These are phyloP conservation scores for Drosophila antonietae DNA, from an alignment of 2,888 invertebrate species.

Conservation along the genomic window DNA sequence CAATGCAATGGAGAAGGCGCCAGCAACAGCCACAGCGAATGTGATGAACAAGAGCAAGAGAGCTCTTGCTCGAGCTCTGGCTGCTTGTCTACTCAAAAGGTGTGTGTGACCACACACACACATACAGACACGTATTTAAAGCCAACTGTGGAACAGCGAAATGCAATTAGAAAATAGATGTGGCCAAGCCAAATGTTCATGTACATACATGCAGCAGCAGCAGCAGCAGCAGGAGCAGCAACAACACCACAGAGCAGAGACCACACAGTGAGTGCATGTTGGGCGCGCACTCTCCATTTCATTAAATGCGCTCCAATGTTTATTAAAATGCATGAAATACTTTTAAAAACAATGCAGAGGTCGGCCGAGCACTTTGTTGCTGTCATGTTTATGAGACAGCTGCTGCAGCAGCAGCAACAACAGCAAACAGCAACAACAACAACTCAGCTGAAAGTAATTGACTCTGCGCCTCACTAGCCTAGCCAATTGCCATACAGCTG, in stretches of 20 bases:
- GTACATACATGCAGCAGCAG: conserved; percentile 8
- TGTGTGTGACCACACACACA: conserved; percentile 50
- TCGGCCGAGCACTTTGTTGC: conserved; percentile 58
- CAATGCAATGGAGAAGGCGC: conserved; percentile 23
- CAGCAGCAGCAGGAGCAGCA: no score
- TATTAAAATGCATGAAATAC: conserved; percentile 74
- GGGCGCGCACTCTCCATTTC: conserved; percentile 44
- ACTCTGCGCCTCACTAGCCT: conserved; percentile 61
- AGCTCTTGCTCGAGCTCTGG: background rate
- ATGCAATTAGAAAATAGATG: conserved; percentile 78
- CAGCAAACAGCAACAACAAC: conserved; percentile 6
- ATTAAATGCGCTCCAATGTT: conserved; percentile 70
- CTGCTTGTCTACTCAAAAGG: conserved; percentile 54
- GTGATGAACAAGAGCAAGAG: conserved; percentile 36
- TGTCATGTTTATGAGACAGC: conserved; percentile 65
- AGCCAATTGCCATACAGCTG: conserved; percentile 43
- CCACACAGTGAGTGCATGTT: conserved; percentile 29
- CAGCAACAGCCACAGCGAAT: conserved; percentile 31
- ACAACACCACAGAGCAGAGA: conserved; percentile 41
- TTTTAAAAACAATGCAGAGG: conserved; percentile 60
- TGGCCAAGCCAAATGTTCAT: conserved; percentile 50
- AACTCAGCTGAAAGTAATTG: conserved; percentile 59
- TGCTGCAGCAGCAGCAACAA: conserved; percentile 32
- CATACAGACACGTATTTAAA: background rate
- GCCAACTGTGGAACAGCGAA: conserved; percentile 58